phyloP scores from a whole-genome alignment of 2,797 vertebrate genomes.

The Phataginus tricuspis region DNA sequence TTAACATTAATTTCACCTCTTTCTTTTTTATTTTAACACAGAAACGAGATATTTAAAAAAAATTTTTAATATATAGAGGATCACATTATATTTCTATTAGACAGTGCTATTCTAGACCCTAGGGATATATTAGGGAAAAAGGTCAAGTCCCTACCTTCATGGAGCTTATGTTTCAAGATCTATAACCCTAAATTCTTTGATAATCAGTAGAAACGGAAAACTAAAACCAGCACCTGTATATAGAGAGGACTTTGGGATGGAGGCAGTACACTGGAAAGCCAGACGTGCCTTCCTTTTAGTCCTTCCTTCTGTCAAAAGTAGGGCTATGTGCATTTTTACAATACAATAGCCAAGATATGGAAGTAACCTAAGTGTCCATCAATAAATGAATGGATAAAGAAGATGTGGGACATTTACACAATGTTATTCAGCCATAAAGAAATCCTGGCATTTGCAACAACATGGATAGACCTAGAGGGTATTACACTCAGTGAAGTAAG shows the following conservation, averaged over 20 bases:
- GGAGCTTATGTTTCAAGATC: not conserved
- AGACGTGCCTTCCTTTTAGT: not conserved
- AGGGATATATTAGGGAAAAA: not conserved
- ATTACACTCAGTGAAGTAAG: no score
- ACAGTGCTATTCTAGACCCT: not conserved
- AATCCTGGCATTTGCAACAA: no score
- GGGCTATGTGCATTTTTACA: no score
- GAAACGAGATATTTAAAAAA: not conserved
- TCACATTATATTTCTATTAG: not conserved
- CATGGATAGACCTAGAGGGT: no score
- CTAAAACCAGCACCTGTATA: not conserved
- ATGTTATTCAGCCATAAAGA: no score
- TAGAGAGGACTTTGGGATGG: not conserved
- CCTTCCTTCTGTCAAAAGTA: not conserved
- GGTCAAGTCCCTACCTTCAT: not conserved
- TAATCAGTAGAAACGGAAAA: not conserved
- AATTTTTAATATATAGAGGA: not conserved
- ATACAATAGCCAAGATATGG: no score
- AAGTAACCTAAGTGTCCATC: no score
- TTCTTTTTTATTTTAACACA: conserved; percentile 26
- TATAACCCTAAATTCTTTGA: not conserved
- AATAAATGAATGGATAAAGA: no score
- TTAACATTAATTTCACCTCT: not conserved
- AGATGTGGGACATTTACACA: no score
- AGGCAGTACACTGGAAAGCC: rapidly evolving